Conservation (phyloP, 1,140 invertebrate species). For the Hycleus cichorii region DNA sequence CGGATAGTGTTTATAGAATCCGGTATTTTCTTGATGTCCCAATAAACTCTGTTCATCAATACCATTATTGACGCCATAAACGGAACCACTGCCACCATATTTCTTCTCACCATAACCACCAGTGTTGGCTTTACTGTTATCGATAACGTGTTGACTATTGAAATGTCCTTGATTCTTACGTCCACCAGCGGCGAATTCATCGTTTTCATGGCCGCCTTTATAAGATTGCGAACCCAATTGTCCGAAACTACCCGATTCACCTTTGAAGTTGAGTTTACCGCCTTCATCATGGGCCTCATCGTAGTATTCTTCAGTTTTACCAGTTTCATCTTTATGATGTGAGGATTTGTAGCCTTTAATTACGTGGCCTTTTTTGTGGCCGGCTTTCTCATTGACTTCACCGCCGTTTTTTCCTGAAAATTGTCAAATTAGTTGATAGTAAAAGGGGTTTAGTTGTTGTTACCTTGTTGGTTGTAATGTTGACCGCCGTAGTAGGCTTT, state of each 20-base stretch:
- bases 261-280: constrained; percentile 46
- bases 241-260: constrained; percentile 44
- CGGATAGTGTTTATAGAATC: constrained; percentile 38
- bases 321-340: constrained; percentile 58
- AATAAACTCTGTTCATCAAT: constrained; percentile 49
- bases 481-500: constrained; percentile 49
- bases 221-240: constrained; percentile 46
- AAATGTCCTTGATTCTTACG: constrained; percentile 50
- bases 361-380: constrained; percentile 58
- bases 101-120: constrained; percentile 50
- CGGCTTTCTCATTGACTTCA: constrained; percentile 46
- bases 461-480: constrained; percentile 50
- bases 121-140: constrained; percentile 48
- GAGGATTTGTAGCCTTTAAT: constrained; percentile 57
- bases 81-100: constrained; percentile 46
- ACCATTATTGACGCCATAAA: constrained; percentile 49
- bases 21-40: constrained; percentile 49
- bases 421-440: background rate
- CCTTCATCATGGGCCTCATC: constrained; percentile 59
- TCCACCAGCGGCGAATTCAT: constrained; percentile 45
- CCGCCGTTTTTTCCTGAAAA: constrained; percentile 43
- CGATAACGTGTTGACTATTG: constrained; percentile 44
- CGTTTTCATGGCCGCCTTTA: constrained; percentile 51
- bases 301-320: constrained; percentile 57
- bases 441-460: background rate